phyloP scores from a whole-genome alignment of 2,888 invertebrate species.

The Actias luna region DNA sequence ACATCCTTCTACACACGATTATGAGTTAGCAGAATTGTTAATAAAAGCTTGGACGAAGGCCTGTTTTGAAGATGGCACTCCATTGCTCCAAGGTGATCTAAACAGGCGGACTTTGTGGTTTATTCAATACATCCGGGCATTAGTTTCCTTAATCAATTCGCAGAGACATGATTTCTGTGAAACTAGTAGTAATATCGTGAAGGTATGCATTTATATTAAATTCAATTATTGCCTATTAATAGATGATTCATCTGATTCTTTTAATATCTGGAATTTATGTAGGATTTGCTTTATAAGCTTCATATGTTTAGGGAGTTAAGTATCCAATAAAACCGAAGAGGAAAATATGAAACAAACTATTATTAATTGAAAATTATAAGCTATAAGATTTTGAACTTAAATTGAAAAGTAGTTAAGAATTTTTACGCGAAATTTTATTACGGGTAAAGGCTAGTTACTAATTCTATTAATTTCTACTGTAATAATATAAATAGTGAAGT shows the following conservation, averaged over 20 bases:
- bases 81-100: constrained; percentile 26
- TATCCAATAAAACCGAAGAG: background rate
- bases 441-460: too few species aligned
- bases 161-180: constrained; percentile 35
- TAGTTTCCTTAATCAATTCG: constrained; percentile 45
- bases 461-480: too few species aligned
- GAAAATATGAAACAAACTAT: background rate
- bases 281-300: background rate
- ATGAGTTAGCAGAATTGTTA: constrained; percentile 41
- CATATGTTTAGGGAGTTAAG: background rate
- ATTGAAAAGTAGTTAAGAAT: too few species aligned
- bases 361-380: too few species aligned
- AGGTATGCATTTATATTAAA: constrained; percentile 40
- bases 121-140: constrained; percentile 46
- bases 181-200: constrained; percentile 37
- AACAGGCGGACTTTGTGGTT: constrained; percentile 45
- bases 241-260: background rate
- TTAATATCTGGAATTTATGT: background rate
- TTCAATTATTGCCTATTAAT: background rate
- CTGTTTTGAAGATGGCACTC: constrained; percentile 42
- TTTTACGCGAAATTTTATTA: too few species aligned
- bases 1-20: constrained; percentile 40
- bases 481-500: too few species aligned
- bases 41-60: constrained; percentile 49
- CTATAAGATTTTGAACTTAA: too few species aligned